Evolutionary conservation across 2,113 vertebrate genomes (phyloP).

Genomic region (Eulemur rufifrons): DNA sequence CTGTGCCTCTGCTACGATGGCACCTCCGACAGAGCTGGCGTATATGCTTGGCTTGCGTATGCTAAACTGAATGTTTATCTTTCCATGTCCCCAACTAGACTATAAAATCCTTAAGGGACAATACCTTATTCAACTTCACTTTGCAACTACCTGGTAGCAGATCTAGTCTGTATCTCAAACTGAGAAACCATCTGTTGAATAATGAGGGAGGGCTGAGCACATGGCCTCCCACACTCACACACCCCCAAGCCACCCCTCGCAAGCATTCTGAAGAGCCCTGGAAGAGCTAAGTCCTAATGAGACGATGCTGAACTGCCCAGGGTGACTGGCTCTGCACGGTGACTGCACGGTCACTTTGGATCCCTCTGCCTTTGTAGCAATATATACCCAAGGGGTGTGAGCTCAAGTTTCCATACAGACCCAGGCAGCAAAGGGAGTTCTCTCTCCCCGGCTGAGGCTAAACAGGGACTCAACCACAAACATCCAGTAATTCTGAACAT

Average conservation of each 20-base stretch:
- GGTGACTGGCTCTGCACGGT: background rate
- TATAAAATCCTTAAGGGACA: background rate
- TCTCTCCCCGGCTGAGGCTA: constrained; percentile 45
- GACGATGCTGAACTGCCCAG: background rate
- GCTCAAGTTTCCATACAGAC: constrained; percentile 39
- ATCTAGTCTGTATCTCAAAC: background rate
- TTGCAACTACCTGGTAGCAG: constrained; percentile 9
- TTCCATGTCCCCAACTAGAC: constrained; percentile 2
- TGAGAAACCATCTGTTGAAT: constrained; percentile 23
- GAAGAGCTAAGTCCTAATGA: background rate
- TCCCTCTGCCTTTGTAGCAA: background rate
- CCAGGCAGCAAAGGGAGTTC: constrained; percentile 51
- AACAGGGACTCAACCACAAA: constrained; percentile 71
- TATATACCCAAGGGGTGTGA: background rate
- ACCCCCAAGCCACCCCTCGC: background rate
- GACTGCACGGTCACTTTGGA: background rate
- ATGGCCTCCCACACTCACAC: background rate
- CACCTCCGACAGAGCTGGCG: background rate
- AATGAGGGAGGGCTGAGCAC: background rate
- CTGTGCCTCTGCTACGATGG: background rate
- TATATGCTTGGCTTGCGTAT: background rate
- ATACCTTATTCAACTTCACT: background rate
- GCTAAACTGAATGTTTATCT: background rate
- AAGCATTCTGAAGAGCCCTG: background rate
- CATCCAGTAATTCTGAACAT: constrained; percentile 68